A percentile compares a stretch with the other conserved stretches of the same genome.
phyloP scores from a whole-genome alignment of 2,113 vertebrate species.

The Arvicanthis niloticus region DNA sequence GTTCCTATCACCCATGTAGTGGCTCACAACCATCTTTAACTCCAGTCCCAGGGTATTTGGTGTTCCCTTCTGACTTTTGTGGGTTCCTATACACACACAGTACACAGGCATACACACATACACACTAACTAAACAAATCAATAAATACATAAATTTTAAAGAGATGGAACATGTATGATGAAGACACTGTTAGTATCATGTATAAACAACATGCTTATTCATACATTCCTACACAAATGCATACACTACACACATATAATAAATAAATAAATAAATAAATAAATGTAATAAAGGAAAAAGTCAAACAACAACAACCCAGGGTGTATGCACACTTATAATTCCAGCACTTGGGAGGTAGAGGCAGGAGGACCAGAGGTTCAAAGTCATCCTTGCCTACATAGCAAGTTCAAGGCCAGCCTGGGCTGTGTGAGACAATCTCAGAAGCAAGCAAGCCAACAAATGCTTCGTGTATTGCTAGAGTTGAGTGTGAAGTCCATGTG shows the following conservation, averaged over 20 bases:
- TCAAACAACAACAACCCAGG: background rate
- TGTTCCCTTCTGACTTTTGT: background rate
- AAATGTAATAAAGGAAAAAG: background rate
- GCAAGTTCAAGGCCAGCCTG: background rate
- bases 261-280: background rate
- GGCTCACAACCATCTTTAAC: background rate
- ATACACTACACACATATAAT: background rate
- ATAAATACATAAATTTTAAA: background rate
- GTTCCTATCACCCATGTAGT: background rate
- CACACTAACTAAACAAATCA: background rate
- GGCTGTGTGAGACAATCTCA: background rate
- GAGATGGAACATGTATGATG: background rate
- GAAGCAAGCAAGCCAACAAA: background rate
- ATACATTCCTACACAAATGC: background rate
- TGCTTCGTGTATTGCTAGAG: background rate
- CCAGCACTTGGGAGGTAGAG: background rate
- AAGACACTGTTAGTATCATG: background rate
- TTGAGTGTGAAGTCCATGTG: background rate
- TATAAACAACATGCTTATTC: background rate
- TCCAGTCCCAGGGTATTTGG: background rate
- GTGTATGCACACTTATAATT: background rate
- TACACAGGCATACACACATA: background rate
- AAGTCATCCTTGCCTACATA: background rate
- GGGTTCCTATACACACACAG: background rate
- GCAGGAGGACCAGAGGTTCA: background rate